Evolutionary conservation across 2,888 invertebrate genomes (phyloP).

Genomic region (Lasioglossum malachurum): DNA sequence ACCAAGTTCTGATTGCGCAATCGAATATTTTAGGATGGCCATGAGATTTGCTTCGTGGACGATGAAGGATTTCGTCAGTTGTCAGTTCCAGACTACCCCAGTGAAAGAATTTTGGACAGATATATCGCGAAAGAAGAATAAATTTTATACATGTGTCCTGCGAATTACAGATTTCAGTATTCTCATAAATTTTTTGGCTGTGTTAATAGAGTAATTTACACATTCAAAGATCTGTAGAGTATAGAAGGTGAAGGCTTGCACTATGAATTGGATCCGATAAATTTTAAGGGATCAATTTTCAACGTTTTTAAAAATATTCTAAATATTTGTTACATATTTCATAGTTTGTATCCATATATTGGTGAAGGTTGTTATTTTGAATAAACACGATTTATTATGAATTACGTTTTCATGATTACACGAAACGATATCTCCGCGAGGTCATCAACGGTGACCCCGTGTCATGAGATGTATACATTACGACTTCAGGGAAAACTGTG

Average conservation of each 20-base stretch:
- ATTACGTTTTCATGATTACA: neutral
- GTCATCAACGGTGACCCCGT: conserved; percentile 51
- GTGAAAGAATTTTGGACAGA: conserved; percentile 91
- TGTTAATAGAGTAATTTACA: neutral
- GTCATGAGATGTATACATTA: neutral
- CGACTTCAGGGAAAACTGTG: conserved; percentile 14
- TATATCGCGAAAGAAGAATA: conserved; percentile 88
- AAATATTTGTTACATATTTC: conserved; percentile 21
- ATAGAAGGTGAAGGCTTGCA: conserved; percentile 12
- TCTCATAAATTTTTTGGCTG: conserved; percentile 19
- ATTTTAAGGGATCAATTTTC: conserved; percentile 2
- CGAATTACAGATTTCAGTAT: conserved; percentile 35
- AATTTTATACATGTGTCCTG: neutral
- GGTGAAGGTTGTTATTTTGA: conserved; percentile 22
- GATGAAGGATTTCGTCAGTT: conserved; percentile 96
- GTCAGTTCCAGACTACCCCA: conserved; percentile 94
- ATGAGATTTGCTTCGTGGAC: conserved; percentile 99
- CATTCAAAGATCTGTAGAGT: conserved; percentile 13
- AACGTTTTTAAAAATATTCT: neutral
- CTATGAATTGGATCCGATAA: neutral
- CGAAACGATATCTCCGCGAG: conserved; percentile 23
- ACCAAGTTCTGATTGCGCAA: conserved; percentile 8
- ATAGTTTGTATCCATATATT: neutral
- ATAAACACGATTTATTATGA: conserved; percentile 33
- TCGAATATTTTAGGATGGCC: conserved; percentile 89